Percentiles rank a stretch among this genome's conserved stretches.
phyloP scores from a whole-genome alignment of 2,888 invertebrate species.

The Ganaspis brasiliensis region DNA sequence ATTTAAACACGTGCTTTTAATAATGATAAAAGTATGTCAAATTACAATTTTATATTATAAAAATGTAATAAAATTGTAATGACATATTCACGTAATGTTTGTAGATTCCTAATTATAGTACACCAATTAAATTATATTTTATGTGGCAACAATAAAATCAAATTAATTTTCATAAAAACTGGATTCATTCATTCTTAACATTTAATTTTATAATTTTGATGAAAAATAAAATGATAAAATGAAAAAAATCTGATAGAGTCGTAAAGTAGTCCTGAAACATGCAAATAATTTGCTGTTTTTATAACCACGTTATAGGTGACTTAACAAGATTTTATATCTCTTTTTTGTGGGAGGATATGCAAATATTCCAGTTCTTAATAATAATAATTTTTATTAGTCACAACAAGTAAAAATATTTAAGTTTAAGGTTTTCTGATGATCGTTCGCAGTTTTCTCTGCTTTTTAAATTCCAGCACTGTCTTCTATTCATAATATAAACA shows the following conservation, averaged over 20 bases:
- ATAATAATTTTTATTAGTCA: slow-evolving; percentile 19
- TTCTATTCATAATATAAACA: neutral
- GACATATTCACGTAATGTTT: neutral
- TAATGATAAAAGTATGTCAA: no score
- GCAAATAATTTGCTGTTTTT: slow-evolving; percentile 17
- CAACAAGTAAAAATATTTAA: slow-evolving; percentile 8
- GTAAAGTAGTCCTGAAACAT: slow-evolving; percentile 17
- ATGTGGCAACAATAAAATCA: slow-evolving; percentile 8
- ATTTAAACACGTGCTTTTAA: no score
- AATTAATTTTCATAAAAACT: slow-evolving; percentile 19
- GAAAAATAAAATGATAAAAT: neutral
- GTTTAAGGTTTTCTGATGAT: slow-evolving; percentile 1
- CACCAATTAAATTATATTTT: slow-evolving; percentile 13
- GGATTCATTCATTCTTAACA: slow-evolving; percentile 17
- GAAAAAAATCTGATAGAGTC: neutral
- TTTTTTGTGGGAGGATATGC: slow-evolving; percentile 23
- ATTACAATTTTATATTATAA: no score
- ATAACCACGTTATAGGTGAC: slow-evolving; percentile 8
- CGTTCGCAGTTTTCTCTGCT: neutral
- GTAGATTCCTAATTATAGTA: neutral
- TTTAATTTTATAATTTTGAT: slow-evolving; percentile 16
- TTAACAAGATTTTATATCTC: slow-evolving; percentile 5
- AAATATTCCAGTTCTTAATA: slow-evolving; percentile 23
- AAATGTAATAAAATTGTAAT: neutral
- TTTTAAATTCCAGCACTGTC: neutral